Evolutionary conservation across 2,888 invertebrate genomes (phyloP), one percentile per base, ranked within the genome.

Genomic region (Apoderus coryli): DNA sequence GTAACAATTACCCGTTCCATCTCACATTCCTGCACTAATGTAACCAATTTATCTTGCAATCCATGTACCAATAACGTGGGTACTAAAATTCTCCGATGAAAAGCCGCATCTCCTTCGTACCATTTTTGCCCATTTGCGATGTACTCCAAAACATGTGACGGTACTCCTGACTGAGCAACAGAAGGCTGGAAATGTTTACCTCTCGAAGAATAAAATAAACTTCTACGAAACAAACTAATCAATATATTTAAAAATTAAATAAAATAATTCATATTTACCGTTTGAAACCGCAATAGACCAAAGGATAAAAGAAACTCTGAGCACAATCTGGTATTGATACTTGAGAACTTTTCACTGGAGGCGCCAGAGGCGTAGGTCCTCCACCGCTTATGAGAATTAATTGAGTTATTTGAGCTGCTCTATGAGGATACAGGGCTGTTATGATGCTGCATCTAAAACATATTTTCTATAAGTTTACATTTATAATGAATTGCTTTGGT

Each of bases 1-100:
- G 15, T 13, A 14, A 9, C 4, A 46, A 59, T 53, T 48, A 74
- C 73, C 54, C 71, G 59, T 50, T 72, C 68, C 75, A 76, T 76
- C 52, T 73, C 72, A 46, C 72, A 68, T 54, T 74, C 72, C 45
- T 76, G 76, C 10, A 73, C 69, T 36, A 75, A 56, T n/a, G 70
- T 66, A 14, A 76, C 69, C 35, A 68, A 60, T 38, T 65, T 65
- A 53, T 77, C 77, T 46, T 67, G 61, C 41, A 69, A 56, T 6
- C 77, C 77, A 48, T 76, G 71, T 22, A 76, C 64, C 15, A 76
- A 57, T 23, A 77, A 59, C 3, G 73, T 70, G 3, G 74, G 73
- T 29, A 67, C 65, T 27, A 63, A 57, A 32, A 76, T 66, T 51
- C 69, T 61, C 41, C 69, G 60, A 50, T 76, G 74, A 47, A 69